phyloP scores from a whole-genome alignment of 2,797 vertebrate genomes.

The Martes flavigula region DNA sequence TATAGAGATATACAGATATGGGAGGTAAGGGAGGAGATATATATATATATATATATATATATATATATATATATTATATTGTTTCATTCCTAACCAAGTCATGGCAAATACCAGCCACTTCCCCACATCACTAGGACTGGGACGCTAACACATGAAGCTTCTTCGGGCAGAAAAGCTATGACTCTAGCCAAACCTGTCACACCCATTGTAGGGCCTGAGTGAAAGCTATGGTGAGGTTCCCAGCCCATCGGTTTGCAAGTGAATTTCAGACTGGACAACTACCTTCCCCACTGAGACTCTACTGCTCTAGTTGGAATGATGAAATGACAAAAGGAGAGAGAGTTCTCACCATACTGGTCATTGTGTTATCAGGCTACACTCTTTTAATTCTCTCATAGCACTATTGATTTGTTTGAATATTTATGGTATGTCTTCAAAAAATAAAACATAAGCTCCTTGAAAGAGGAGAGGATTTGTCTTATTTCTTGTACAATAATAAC shows the following conservation, averaged over 20 bases:
- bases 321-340: not conserved
- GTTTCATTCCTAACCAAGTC: not conserved
- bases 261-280: too few relatives aligned
- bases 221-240: not conserved
- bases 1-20: too few relatives aligned
- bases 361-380: not conserved
- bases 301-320: not conserved
- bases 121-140: not conserved
- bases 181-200: not conserved
- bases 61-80: too few relatives aligned
- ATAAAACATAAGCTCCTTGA: not conserved
- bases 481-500: not conserved
- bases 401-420: not conserved
- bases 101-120: not conserved
- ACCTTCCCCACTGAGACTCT: not conserved
- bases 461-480: not conserved
- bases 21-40: too few relatives aligned
- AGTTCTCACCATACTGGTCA: not conserved
- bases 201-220: not conserved
- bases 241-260: not conserved
- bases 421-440: not conserved
- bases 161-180: not conserved
- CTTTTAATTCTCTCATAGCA: not conserved
- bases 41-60: too few relatives aligned
- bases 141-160: not conserved